Conservation (phyloP, 2,113 vertebrate genomes). For the Callocephalon fimbriatum region DNA sequence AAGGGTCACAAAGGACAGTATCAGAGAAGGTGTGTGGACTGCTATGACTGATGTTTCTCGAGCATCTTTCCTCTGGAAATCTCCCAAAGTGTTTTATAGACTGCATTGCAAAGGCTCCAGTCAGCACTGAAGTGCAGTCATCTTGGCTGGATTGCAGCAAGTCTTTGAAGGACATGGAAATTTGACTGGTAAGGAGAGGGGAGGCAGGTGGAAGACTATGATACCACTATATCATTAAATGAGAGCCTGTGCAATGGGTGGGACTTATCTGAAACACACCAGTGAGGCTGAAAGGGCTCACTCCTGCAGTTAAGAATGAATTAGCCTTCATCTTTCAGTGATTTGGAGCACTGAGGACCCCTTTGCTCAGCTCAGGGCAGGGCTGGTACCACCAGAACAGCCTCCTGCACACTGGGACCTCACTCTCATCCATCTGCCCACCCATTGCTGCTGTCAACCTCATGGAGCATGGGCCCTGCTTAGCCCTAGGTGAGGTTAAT, state of each 20-base stretch:
- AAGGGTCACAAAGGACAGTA: not conserved
- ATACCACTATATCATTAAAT: not conserved
- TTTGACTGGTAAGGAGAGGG: not conserved
- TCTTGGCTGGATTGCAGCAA: conserved; percentile 41
- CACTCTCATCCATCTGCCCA: not conserved
- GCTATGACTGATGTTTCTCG: not conserved
- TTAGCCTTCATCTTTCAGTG: not conserved
- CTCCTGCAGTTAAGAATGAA: not conserved
- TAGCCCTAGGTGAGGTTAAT: no score
- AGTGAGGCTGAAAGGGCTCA: not conserved
- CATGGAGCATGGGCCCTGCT: no score
- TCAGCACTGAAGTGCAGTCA: conserved; percentile 43
- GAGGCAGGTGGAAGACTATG: not conserved
- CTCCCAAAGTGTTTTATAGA: conserved; percentile 46
- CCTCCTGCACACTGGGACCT: not conserved
- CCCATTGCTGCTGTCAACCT: not conserved
- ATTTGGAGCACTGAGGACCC: accelerated
- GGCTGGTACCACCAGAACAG: not conserved
- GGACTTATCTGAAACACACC: not conserved
- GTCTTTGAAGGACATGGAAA: conserved; percentile 34
- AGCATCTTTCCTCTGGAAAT: conserved; percentile 41
- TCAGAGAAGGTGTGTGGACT: not conserved
- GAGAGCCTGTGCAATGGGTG: not conserved
- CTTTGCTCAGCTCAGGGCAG: not conserved
- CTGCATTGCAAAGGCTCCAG: conserved; percentile 12